phyloP scores from a whole-genome alignment of 2,113 vertebrate species.

The Phalacrocorax brasilianus region DNA sequence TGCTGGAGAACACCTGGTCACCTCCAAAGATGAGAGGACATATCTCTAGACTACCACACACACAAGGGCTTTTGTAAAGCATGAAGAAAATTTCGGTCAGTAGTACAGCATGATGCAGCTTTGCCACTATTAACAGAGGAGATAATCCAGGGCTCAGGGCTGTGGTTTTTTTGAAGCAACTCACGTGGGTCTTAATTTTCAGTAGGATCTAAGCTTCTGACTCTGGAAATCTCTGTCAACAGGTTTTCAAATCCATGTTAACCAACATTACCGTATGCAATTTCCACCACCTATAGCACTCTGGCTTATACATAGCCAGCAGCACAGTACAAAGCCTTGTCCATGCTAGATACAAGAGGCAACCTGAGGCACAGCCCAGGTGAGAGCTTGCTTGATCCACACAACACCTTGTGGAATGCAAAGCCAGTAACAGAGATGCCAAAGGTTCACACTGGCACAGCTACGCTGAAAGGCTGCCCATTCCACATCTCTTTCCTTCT shows the following conservation, averaged over 20 bases:
- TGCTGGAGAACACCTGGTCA: not conserved
- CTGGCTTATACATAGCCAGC: not conserved
- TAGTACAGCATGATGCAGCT: rapidly evolving
- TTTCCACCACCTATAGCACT: not conserved
- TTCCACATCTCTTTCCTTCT: not conserved
- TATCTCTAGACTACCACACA: not conserved
- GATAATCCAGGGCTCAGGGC: not conserved
- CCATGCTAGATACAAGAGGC: not conserved
- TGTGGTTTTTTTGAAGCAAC: not conserved
- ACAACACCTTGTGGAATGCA: rapidly evolving
- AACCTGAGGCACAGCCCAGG: not conserved
- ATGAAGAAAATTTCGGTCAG: not conserved
- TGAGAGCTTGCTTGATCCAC: not conserved
- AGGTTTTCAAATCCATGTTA: not conserved
- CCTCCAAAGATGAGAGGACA: not conserved
- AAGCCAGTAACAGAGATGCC: not conserved
- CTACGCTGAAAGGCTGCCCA: not conserved
- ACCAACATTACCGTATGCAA: not conserved
- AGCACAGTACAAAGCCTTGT: not conserved
- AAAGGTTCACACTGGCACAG: not conserved
- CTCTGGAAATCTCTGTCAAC: not conserved
- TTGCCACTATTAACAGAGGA: not conserved
- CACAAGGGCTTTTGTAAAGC: not conserved
- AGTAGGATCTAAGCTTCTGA: not conserved
- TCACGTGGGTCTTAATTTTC: not conserved